These are phyloP conservation scores for Typhlomys cinereus DNA, from an alignment of 2,113 vertebrate genomes.

Conservation along the genomic window DNA sequence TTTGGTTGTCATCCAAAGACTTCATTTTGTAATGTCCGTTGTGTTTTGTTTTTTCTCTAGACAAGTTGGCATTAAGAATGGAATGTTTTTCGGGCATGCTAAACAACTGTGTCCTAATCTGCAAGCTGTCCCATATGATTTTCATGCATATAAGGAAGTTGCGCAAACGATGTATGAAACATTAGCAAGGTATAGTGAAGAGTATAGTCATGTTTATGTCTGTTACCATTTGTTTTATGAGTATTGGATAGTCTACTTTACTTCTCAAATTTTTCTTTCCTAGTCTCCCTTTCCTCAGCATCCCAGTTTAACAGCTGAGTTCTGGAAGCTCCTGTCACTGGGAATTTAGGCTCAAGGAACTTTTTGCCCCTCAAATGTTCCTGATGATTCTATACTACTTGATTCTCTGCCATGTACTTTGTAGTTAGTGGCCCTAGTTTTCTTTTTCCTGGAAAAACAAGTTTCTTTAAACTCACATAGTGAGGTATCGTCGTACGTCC, in stretches of 20 bases:
- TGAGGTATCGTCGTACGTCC: not conserved
- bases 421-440: not conserved
- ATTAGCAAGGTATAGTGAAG: slow-evolving; percentile 90
- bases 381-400: too few species aligned
- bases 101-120: slow-evolving; percentile 95
- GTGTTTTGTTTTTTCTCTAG: slow-evolving; percentile 82
- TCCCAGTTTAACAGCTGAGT: not conserved
- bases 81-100: slow-evolving; percentile 98
- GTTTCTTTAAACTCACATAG: slow-evolving; percentile 9
- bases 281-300: not conserved
- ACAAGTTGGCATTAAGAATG: slow-evolving; percentile 95
- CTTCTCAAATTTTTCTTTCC: not conserved
- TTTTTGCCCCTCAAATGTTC: not conserved
- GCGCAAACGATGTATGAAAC: slow-evolving; percentile 94
- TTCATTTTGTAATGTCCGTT: slow-evolving; percentile 55
- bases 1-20: slow-evolving; percentile 39
- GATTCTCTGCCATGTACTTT: not conserved
- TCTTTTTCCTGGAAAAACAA: not conserved
- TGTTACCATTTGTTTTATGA: not conserved
- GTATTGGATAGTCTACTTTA: not conserved
- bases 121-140: slow-evolving; percentile 95
- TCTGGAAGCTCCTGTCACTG: not conserved
- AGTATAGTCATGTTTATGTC: not conserved
- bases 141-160: slow-evolving; percentile 96
- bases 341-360: not conserved